A percentile compares a stretch with the other conserved stretches of the same genome.
Evolutionary conservation across 2,888 invertebrate species (phyloP).

Genomic region (Pammene aurita): DNA sequence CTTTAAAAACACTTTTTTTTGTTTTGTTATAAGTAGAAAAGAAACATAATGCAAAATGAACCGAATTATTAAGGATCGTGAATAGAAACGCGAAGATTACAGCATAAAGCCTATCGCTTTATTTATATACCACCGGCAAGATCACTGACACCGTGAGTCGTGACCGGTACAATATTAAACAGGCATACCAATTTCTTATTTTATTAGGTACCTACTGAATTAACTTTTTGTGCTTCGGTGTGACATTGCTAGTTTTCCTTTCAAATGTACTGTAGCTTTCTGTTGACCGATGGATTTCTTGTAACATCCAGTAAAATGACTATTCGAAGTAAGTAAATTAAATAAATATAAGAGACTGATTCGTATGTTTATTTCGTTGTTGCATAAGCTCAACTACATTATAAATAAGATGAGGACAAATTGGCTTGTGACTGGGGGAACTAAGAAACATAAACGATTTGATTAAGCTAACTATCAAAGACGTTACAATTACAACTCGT

Average conservation of each 20-base stretch:
- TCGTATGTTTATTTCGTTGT: no score
- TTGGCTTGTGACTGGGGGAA: no score
- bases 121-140: slow-evolving; percentile 47
- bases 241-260: slow-evolving; percentile 35
- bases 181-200: slow-evolving; percentile 43
- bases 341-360: no score
- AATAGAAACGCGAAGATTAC: slow-evolving; percentile 26
- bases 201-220: slow-evolving; percentile 29
- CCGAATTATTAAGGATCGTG: slow-evolving; percentile 9
- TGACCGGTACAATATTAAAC: slow-evolving; percentile 49
- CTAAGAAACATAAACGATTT: no score
- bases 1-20: no score
- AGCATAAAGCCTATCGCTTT: slow-evolving; percentile 39
- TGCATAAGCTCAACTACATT: no score
- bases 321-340: neutral
- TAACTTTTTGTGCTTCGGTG: slow-evolving; percentile 29
- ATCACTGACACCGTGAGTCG: slow-evolving; percentile 50
- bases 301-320: neutral
- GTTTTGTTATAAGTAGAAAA: no score
- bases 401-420: no score
- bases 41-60: neutral
- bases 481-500: no score
- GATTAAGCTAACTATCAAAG: no score
- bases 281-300: neutral
- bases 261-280: slow-evolving; percentile 5